Base-by-base conservation (phyloP, 2,797 vertebrate genomes). In the Crocodylus rhombifer region DNA sequence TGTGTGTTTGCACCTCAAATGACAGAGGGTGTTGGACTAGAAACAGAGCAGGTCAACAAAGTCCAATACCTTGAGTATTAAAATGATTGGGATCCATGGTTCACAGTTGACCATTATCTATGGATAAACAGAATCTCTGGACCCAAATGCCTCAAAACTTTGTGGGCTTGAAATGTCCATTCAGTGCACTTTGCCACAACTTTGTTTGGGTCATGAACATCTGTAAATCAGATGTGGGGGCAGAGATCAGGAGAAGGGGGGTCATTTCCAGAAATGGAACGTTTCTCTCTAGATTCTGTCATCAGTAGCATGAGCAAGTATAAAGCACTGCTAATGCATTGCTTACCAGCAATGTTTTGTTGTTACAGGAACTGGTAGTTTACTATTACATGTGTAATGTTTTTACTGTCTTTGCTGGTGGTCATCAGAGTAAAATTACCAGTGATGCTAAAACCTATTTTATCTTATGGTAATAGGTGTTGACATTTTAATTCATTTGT, bases 321-420 rank as follows among this genome's bases (percentile, higher is more conserved):
- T 30, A 69, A 69, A 69, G 65, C 65, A 33, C 18, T 12, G 33
- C 67, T 36, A 21, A 13, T 71, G 33, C 33, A 7, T 42, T 71
- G 42, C 42, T 73, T 73, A 25, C 26, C 42, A 26, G 36, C 33
- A 51, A 11, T 51, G 51, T 42, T 26, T 42, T 71, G 42, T 7
- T 42, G 42, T 42, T 42, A 42, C 42, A 42, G 42, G 42, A 42
- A 42, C 42, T 42, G 42, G 42, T 42, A 42, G 42, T 57, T 78
- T 56, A 60, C 3, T 21, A 11, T 62, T 58, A 9, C 0, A 0
- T 14, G 17, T 64, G 89, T 67, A 69, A 30, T 0, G 0, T 78
- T 23, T 4, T 61, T 28, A 67, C 15, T 7, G 11, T 1, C 51
- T 88, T 78, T 86, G 13, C 17, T 60, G 16, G 5, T 64, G 77